A percentile compares a stretch with the other conserved stretches of the same genome.
These are phyloP conservation scores for Anolis carolinensis DNA, from an alignment of 2,113 vertebrate genomes.

Conservation along the genomic window DNA sequence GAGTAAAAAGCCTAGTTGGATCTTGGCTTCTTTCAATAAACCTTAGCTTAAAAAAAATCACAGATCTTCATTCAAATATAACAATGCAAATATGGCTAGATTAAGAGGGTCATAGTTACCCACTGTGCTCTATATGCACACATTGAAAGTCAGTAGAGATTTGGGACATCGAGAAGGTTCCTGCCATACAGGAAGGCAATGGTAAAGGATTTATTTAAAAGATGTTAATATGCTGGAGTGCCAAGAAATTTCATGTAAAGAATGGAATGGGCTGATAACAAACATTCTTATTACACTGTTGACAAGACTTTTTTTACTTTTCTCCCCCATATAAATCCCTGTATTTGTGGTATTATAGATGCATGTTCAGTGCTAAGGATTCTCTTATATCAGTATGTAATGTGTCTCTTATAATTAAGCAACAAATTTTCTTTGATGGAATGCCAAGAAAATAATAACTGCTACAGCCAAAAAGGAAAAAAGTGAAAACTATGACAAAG, in stretches of 20 bases:
- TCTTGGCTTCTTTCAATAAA: neutral
- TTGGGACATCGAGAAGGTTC: neutral
- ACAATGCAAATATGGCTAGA: neutral
- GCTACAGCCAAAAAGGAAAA: slow-evolving; percentile 58
- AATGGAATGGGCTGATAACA: neutral
- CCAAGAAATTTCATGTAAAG: slow-evolving; percentile 7
- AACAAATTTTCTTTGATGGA: slow-evolving; percentile 63
- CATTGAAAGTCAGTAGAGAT: neutral
- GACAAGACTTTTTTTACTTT: neutral
- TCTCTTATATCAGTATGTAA: slow-evolving; percentile 43
- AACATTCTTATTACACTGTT: neutral
- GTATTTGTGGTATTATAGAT: slow-evolving; percentile 28
- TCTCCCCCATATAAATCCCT: neutral
- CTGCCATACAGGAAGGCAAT: neutral
- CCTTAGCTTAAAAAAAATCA: neutral
- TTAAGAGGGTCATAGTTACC: neutral
- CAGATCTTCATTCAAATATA: neutral
- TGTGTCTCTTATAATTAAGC: slow-evolving; percentile 68
- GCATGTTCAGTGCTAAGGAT: neutral
- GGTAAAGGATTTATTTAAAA: neutral
- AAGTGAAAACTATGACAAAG: slow-evolving; percentile 66
- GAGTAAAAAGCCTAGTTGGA: neutral
- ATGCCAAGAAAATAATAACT: slow-evolving; percentile 74
- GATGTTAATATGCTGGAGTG: neutral
- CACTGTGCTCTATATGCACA: neutral